Base-by-base conservation (phyloP, 2,113 vertebrate species). In the Chaetops frenatus region DNA sequence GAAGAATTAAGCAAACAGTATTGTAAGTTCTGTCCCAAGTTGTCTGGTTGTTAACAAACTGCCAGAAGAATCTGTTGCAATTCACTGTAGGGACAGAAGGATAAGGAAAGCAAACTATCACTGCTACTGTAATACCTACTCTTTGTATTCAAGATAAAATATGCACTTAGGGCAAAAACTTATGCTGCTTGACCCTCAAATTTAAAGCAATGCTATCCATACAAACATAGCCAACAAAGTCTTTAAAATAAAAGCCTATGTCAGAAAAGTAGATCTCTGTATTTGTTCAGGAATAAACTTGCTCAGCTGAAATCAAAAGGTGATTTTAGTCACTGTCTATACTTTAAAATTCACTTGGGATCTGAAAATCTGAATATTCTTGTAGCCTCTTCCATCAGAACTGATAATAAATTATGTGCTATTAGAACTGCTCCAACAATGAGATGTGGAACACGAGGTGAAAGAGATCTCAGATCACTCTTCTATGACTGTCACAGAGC, bases 31-130 rank as follows among this genome's bases (percentile, higher is more conserved):
- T 42, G 78, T 65, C 64, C 29, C 42, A 86, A 70, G 29, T 83
- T 76, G 58, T 82, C 54, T 60, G 51, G 3, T 4, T 83, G 24
- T 90, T 85, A 94, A 72, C 36, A 88, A 71, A 73, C 62, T 85
- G 62, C 25, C 50, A 85, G 70, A 78, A 76, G 20, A 69, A 58
- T 77, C 74, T 90, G 19, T 40, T 80, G 35, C 12, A 86, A 83
- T 90, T 80, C 33, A 42, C 38, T 80, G 31, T 29, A 56, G 12
- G 66, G 58, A 85, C 21, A 80, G 79, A 83, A 95, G 65, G n/a
- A 94, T 48, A 82, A 85, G 27, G 35, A 81, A 94, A 94, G 58
- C n/a, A 84, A 94, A 67, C 15, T 64, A 64, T 27, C 24, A 36
- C 20, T 35, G 14, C 31, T 73, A 18, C 66, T 54, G 12, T 47